Conservation (phyloP, 2,113 vertebrate genomes). For the Dermatemys mawii region DNA sequence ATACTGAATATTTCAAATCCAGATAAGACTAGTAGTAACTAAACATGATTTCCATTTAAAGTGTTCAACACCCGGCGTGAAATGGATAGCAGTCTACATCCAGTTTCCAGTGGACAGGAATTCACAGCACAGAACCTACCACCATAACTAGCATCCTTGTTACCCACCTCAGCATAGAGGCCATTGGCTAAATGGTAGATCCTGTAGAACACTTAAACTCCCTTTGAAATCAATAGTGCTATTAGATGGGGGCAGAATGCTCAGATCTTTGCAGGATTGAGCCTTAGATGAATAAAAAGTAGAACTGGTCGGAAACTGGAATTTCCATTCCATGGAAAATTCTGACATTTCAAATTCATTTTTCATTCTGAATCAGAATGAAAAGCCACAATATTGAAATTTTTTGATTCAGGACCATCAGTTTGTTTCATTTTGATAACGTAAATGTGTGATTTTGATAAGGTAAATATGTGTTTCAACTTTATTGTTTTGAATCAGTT, state of each 20-base stretch:
- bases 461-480: background rate
- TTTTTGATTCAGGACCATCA: background rate
- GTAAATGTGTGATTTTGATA: fast-evolving
- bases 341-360: background rate
- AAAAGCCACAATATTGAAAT: background rate
- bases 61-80: background rate
- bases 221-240: background rate
- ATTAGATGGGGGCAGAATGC: background rate
- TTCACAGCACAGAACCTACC: background rate
- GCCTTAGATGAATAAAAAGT: fast-evolving
- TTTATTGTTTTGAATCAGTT: background rate
- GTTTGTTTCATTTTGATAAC: background rate
- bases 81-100: background rate
- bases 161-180: background rate
- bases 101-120: background rate
- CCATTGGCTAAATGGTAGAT: background rate
- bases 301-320: background rate
- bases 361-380: background rate
- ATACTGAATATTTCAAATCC: background rate
- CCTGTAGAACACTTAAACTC: background rate
- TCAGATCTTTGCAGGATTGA: background rate
- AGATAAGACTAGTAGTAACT: background rate
- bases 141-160: background rate
- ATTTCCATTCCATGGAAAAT: background rate
- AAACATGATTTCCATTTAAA: background rate